A percentile compares a stretch with the other conserved stretches of the same genome.
Evolutionary conservation across 2,113 vertebrate species (phyloP).

Genomic region (Sylvia atricapilla): DNA sequence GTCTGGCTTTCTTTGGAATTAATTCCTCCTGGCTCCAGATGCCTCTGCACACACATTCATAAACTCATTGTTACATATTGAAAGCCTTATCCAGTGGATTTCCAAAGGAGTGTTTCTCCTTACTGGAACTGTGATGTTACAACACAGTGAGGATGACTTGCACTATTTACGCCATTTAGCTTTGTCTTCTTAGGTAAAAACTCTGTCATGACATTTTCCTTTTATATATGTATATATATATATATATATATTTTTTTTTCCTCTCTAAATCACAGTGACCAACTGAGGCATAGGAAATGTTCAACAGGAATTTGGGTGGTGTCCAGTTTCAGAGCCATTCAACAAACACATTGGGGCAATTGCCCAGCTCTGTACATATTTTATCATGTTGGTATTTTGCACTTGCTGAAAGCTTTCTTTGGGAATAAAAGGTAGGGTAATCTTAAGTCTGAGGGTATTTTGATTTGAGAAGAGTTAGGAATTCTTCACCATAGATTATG

Average conservation of each 20-base stretch:
- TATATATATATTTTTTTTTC: background rate
- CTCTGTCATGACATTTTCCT: background rate
- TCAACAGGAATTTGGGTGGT: background rate
- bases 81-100: background rate
- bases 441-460: background rate
- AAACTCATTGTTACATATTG: background rate
- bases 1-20: background rate
- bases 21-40: background rate
- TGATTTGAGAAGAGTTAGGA: background rate
- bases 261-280: background rate
- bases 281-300: background rate
- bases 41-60: background rate
- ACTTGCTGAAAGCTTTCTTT: background rate
- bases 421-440: background rate
- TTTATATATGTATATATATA: no score
- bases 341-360: background rate
- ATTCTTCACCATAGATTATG: background rate
- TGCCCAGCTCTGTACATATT: background rate
- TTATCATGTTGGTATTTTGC: background rate
- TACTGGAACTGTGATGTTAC: background rate
- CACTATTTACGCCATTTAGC: background rate
- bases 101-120: background rate
- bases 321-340: background rate
- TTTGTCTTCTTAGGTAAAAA: background rate
- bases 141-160: background rate